phyloP scores from a whole-genome alignment of 2,113 vertebrate genomes.

The Pachyramphus minor region DNA sequence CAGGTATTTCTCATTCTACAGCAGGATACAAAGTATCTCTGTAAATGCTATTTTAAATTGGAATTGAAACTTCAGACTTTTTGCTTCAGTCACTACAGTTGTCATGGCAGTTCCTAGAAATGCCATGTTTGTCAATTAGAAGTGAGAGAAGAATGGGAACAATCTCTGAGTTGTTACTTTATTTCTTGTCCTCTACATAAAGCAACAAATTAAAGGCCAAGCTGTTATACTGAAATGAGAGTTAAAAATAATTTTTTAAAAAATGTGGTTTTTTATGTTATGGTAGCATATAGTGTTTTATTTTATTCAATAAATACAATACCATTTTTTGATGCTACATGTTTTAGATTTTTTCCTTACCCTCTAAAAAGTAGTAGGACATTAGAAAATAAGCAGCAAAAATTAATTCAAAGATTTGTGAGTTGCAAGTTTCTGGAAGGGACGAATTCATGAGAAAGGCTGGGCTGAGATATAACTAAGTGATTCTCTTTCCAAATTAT shows the following conservation, averaged over 20 bases:
- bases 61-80: not conserved
- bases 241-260: not conserved
- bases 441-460: not conserved
- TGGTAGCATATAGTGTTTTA: not conserved
- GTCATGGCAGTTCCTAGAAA: not conserved
- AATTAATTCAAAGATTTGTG: not conserved
- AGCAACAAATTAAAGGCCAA: not conserved
- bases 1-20: not conserved
- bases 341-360: not conserved
- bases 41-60: conserved; percentile 17
- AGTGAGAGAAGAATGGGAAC: not conserved
- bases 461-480: not conserved
- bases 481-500: not conserved
- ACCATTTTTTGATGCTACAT: not conserved
- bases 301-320: not conserved
- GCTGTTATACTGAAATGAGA: not conserved
- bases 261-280: not conserved
- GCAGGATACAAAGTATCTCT: not conserved
- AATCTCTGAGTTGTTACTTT: not conserved
- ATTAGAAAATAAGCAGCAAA: not conserved
- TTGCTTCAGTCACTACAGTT: not conserved
- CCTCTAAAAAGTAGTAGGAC: not conserved
- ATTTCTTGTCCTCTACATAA: not conserved
- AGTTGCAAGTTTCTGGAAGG: not conserved
- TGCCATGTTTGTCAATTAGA: not conserved